Conservation (phyloP, 2,113 vertebrate species). For the Cyanocitta stelleri region DNA sequence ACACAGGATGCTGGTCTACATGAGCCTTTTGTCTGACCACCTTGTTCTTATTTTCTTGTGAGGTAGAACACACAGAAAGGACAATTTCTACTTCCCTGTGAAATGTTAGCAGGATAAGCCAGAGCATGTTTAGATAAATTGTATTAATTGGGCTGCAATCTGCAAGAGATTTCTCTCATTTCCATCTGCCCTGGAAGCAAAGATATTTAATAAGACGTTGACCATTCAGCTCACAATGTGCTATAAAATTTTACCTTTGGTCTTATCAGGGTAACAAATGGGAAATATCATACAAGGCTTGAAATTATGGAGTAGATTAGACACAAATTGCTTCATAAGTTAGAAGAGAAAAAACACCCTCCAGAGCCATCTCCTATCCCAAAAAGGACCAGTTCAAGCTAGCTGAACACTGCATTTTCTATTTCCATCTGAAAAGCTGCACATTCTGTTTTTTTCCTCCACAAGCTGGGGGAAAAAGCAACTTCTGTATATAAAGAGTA, state of each 20-base stretch:
- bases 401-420: background rate
- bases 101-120: background rate
- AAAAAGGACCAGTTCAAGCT: background rate
- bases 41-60: background rate
- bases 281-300: background rate
- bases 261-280: slow-evolving; percentile 13
- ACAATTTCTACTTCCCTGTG: background rate
- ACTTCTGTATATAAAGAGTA: background rate
- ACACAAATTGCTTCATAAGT: background rate
- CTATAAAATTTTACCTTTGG: background rate
- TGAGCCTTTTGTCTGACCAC: background rate
- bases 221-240: background rate
- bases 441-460: background rate
- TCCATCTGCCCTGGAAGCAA: background rate
- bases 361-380: background rate
- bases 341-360: background rate
- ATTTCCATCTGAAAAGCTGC: background rate
- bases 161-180: background rate
- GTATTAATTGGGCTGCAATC: background rate
- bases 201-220: background rate
- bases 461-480: background rate
- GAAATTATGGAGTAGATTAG: background rate
- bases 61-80: background rate
- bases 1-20: background rate
- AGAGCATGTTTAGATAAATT: background rate